Conservation (phyloP, 2,797 vertebrate genomes). For the Esox lucius region DNA sequence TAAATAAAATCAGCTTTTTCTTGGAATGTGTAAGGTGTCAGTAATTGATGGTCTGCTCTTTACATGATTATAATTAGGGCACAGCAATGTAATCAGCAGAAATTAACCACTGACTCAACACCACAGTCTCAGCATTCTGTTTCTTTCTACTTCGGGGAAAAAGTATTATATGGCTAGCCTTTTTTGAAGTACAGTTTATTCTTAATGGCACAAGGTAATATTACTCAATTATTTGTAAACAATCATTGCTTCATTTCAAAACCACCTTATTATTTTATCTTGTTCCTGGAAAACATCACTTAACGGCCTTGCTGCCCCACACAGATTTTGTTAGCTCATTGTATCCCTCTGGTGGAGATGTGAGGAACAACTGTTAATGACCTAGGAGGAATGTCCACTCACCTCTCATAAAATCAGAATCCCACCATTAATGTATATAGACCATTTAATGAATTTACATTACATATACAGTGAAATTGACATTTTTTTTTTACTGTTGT, state of each 20-base stretch:
- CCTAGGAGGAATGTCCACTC: not conserved
- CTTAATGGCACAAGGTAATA: too few relatives aligned
- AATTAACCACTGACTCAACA: not conserved
- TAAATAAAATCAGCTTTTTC: not conserved
- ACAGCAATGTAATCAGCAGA: conserved; percentile 9
- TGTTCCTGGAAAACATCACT: not conserved
- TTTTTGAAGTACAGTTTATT: too few relatives aligned
- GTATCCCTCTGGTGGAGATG: not conserved
- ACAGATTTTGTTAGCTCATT: not conserved
- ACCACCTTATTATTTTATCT: not conserved
- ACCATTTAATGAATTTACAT: conserved; percentile 72
- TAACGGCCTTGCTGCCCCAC: not conserved
- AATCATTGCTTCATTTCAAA: too few relatives aligned
- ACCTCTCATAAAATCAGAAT: conserved; percentile 8
- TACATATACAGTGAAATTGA: conserved; percentile 63
- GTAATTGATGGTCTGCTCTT: not conserved
- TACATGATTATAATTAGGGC: not conserved
- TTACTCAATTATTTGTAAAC: too few relatives aligned
- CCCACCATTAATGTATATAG: conserved; percentile 26
- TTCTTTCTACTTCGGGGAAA: not conserved
- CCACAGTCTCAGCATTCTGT: not conserved
- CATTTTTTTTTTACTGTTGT: conserved; percentile 23
- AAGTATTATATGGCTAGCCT: too few relatives aligned
- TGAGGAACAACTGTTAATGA: not conserved
- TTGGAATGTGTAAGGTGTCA: not conserved